Percentiles rank a stretch among this genome's conserved stretches.
Evolutionary conservation across 2,888 invertebrate genomes (phyloP).

Genomic region (Drosophila quinaria): DNA sequence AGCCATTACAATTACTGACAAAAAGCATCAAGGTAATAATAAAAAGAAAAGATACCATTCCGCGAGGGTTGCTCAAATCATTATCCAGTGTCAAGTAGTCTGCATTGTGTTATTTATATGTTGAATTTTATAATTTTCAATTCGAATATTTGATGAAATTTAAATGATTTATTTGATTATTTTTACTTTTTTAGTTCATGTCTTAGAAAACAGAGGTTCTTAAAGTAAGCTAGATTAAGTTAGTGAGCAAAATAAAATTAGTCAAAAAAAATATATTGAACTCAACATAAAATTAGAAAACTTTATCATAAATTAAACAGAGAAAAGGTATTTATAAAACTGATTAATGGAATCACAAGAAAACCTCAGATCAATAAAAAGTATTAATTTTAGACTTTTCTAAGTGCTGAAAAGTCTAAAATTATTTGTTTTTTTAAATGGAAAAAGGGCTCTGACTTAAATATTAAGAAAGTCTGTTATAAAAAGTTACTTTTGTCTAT

Average conservation of each 20-base stretch:
- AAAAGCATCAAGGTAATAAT: slow-evolving; percentile 78
- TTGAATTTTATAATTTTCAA: not conserved
- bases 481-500: not conserved
- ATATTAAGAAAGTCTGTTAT: not conserved
- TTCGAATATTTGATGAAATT: not conserved
- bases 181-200: too few species aligned
- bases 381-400: not conserved
- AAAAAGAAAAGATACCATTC: slow-evolving; percentile 57
- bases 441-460: not conserved
- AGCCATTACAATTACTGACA: slow-evolving; percentile 81
- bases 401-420: not conserved
- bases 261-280: too few species aligned
- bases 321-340: not conserved
- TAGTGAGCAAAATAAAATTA: too few species aligned
- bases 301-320: not conserved
- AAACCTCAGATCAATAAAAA: not conserved
- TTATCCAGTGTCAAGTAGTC: not conserved
- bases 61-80: slow-evolving; percentile 29
- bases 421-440: not conserved
- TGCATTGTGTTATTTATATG: not conserved
- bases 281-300: too few species aligned
- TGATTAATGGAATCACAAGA: too few species aligned
- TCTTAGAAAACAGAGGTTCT: not conserved
- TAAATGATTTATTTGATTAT: not conserved
- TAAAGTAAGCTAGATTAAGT: too few species aligned